Evolutionary conservation across 2,797 vertebrate genomes (phyloP).

Genomic region (Thamnophis elegans): DNA sequence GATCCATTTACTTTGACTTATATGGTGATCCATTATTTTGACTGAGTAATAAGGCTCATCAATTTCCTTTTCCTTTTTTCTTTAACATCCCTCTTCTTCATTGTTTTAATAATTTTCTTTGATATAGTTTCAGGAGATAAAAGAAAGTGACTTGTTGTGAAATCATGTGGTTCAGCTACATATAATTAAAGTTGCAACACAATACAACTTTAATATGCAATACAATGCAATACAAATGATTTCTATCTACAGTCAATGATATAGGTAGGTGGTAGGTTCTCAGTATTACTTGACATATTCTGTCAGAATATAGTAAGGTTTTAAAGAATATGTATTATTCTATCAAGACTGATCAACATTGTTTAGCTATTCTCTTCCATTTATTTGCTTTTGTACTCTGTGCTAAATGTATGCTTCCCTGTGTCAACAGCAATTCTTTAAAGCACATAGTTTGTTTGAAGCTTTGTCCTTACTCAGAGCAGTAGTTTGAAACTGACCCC

Average conservation of each 20-base stretch:
- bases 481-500: slow-evolving; percentile 58
- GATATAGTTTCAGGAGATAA: slow-evolving; percentile 60
- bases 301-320: slow-evolving; percentile 24
- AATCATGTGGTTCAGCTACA: slow-evolving; percentile 5
- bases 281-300: slow-evolving; percentile 27
- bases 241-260: slow-evolving; percentile 26
- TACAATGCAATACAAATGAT: slow-evolving; percentile 56
- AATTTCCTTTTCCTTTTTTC: slow-evolving; percentile 67
- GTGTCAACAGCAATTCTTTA: slow-evolving; percentile 39
- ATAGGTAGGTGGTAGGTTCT: slow-evolving; percentile 13
- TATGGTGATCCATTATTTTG: slow-evolving; percentile 83
- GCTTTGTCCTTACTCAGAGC: slow-evolving; percentile 63
- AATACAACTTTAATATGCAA: slow-evolving; percentile 36
- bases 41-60: slow-evolving; percentile 81
- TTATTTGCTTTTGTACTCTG: slow-evolving; percentile 36
- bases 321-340: slow-evolving; percentile 20
- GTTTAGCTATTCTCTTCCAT: slow-evolving; percentile 33
- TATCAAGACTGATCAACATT: slow-evolving; percentile 24
- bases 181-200: slow-evolving; percentile 23
- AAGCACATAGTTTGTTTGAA: slow-evolving; percentile 62
- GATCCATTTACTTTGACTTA: slow-evolving; percentile 85
- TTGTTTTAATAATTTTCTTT: slow-evolving; percentile 19
- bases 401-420: slow-evolving; percentile 23
- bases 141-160: slow-evolving; percentile 62
- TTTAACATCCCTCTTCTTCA: background rate